Evolutionary conservation across 2,113 vertebrate species (phyloP), one percentile per base, ranked within the genome.

Genomic region (Amphiprion percula): DNA sequence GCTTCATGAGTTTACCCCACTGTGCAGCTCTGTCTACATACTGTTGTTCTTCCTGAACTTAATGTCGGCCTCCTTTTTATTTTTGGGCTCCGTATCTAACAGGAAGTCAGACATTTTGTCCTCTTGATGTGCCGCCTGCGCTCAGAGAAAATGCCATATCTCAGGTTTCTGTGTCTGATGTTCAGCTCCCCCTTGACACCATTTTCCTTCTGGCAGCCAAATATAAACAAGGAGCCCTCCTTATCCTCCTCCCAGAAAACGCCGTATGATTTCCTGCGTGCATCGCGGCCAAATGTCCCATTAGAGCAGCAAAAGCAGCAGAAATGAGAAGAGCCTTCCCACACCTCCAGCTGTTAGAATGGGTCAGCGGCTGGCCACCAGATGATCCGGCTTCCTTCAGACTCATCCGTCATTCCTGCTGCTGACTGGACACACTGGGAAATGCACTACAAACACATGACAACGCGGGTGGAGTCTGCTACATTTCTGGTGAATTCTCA

Each of bases 131-230:
- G 19, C 56, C 2, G 16, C 72, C 56, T 58, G 2, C 46, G 44
- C 62, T 81, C 39, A 59, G 44, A 80, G 54, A 63, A 61, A 76
- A 76, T 11, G 23, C 65, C 77, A 87, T 86, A 87, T 90, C 86
- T 90, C 66, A 52, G 60, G 55, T 90, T 86, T 85, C 83, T 86
- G 50, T 83, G 80, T 90, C 71, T 88, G 87, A 75, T 80, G 54
- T 85, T 76, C 33, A 53, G 69, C 74, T 71, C 55, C 74, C 55
- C 69, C 82, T 60, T 53, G 76, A 93, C 89, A 89, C 83, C 75
- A 79, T 90, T 90, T 92, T 86, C 85, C 87, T 92, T 90, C 85
- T 83, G 87, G 83, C 90, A 86, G 82, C 73, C 37, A 2, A 59
- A 46, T 56, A 68, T 92, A 92, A 89, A 94, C 88, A 90, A 66